phyloP scores from a whole-genome alignment of 35 echinoderm and acorn worm genomes.

The Apostichopus japonicus region DNA sequence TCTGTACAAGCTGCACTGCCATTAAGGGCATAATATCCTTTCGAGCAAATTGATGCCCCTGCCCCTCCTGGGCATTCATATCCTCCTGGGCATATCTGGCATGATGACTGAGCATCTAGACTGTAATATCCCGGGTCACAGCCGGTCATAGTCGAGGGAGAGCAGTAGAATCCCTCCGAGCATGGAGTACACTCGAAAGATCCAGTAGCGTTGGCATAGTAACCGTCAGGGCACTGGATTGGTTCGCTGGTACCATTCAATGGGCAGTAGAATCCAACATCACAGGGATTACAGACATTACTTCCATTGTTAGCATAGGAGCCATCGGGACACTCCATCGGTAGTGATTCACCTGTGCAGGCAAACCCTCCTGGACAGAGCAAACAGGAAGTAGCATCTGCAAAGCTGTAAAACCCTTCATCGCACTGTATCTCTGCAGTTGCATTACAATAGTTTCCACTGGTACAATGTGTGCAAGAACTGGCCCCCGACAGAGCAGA shows the following conservation, averaged over 20 bases:
- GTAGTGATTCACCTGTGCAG: conserved; percentile 44
- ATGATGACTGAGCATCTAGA: conserved; percentile 65
- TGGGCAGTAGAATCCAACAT: conserved; percentile 75
- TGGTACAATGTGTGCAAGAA: conserved; percentile 65
- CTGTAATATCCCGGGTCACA: conserved; percentile 77
- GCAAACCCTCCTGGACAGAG: conserved; percentile 75
- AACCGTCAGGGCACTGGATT: conserved; percentile 66
- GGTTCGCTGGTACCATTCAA: conserved; percentile 50
- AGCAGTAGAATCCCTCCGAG: conserved; percentile 54
- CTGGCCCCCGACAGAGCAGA: neutral
- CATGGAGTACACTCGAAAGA: conserved; percentile 51
- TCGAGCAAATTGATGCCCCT: conserved; percentile 48
- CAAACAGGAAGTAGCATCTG: conserved; percentile 66
- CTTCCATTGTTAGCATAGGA: conserved; percentile 80
- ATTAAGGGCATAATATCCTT: conserved; percentile 75
- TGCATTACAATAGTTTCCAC: conserved; percentile 76
- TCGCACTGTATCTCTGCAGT: conserved; percentile 56
- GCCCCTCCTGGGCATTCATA: conserved; percentile 78
- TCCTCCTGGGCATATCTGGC: conserved; percentile 79
- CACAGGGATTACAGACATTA: conserved; percentile 66
- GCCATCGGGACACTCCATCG: conserved; percentile 56
- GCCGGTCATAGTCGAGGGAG: conserved; percentile 40
- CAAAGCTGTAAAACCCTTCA: conserved; percentile 80
- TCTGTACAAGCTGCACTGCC: conserved; percentile 73
- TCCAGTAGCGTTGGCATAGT: conserved; percentile 47